Conservation (phyloP, 2,113 vertebrate species). For the Periophthalmus modestus region DNA sequence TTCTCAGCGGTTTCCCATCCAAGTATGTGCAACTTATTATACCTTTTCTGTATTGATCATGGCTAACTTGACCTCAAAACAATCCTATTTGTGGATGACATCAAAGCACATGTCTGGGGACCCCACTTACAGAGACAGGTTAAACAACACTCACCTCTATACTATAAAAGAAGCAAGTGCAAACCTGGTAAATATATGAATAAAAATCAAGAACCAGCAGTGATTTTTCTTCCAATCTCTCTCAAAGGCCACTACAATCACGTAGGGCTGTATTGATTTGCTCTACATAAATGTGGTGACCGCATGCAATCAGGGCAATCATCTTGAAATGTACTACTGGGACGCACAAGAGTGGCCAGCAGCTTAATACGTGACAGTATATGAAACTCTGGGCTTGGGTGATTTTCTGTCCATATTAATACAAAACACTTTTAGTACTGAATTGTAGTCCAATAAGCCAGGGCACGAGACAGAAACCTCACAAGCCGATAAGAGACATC, state of each 20-base stretch:
- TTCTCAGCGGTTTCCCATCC: too few relatives aligned
- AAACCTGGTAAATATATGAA: background rate
- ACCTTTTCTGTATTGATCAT: background rate
- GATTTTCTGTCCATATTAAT: background rate
- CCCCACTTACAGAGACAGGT: conserved; percentile 14
- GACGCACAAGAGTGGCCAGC: background rate
- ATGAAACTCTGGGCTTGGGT: background rate
- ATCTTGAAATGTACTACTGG: background rate
- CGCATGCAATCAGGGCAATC: conserved; percentile 4
- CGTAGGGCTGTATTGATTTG: background rate
- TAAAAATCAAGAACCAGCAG: background rate
- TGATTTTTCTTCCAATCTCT: background rate
- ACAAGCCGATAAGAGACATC: too few relatives aligned
- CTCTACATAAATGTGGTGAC: background rate
- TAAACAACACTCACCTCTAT: background rate
- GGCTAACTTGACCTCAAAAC: conserved; percentile 8
- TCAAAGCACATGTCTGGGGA: conserved; percentile 36
- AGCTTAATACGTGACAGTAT: background rate
- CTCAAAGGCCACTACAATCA: conserved; percentile 3
- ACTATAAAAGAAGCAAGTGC: background rate
- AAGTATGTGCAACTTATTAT: too few relatives aligned
- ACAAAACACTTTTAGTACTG: background rate
- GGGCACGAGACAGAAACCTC: too few relatives aligned
- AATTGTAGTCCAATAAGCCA: background rate
- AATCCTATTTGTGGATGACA: conserved; percentile 20